Percentiles rank a stretch among this genome's conserved stretches.
phyloP scores from a whole-genome alignment of 2,797 vertebrate species.

The Paguma larvata region DNA sequence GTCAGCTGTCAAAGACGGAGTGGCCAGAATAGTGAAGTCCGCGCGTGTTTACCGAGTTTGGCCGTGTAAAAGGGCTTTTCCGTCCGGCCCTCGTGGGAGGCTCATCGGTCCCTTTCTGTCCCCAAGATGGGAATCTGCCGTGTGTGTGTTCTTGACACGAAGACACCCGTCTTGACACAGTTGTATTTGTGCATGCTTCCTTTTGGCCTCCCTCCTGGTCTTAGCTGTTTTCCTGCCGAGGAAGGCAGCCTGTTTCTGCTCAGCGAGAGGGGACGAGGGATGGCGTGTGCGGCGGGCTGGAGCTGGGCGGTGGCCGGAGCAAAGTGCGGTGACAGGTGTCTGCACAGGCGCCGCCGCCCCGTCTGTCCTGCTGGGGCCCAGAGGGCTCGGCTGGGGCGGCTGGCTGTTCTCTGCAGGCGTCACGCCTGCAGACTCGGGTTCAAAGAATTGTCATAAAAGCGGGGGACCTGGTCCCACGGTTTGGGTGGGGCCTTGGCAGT shows the following conservation, averaged over 20 bases:
- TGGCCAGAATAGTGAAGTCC: neutral
- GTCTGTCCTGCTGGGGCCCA: neutral
- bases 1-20: neutral
- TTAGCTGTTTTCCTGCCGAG: neutral
- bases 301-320: rapidly evolving
- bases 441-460: neutral
- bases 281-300: neutral
- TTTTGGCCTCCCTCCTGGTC: neutral
- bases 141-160: neutral
- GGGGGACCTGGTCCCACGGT: rapidly evolving
- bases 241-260: neutral
- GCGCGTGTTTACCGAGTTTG: neutral
- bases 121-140: neutral
- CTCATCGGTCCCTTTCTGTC: neutral
- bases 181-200: neutral
- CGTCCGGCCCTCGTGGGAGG: neutral
- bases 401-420: neutral
- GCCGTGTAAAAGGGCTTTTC: neutral
- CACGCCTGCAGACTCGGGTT: neutral
- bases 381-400: neutral
- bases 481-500: neutral
- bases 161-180: neutral
- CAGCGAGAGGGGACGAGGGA: neutral
- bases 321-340: neutral
- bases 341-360: neutral